Base-by-base conservation (phyloP, 2,888 invertebrate genomes). In the Byasa hedistus region DNA sequence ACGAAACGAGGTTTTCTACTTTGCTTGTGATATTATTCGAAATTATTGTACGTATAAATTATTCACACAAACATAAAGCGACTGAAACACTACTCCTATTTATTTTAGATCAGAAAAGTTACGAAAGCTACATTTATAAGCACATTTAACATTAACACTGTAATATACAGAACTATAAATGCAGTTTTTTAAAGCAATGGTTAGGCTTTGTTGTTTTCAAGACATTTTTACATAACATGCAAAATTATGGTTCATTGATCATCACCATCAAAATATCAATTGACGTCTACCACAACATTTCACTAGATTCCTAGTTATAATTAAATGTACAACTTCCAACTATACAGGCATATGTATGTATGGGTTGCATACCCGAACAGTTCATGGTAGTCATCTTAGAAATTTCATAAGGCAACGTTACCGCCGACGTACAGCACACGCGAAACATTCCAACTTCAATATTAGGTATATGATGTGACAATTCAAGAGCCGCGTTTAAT, bases 391-490 rank as follows among this genome's bases (percentile, higher is more conserved):
- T 48, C 48, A 48, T 48, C 52, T n/a, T 54, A 54, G 21, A 54
- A 54, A 54, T 54, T 22, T n/a, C 48, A 48, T 54, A 54, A 54
- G 22, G 23, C 22, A 23, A 54, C 22, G 22, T 54, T 21, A 23
- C 10, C 22, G 52, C 22, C 10, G 52, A n/a, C 48, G 10, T 7
- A 4, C 3, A 48, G 24, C 23, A 24, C 48, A 54, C 15, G 24
- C 27, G 27, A 61, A 58, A 32, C 51, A 21, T 32, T 32, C 51
- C 44, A 51, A 51, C 22, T 8, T 21, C 21, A 39, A 32, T 27
- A 57, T 64, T 64, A 58, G 24, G 5, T 7, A 15, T 24, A 58
- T 59, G 17, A 24, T 24, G 55, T 39, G 52, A 64, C 59, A 27
- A 55, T 59, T 55, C 55, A 24, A 21, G 24, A 54, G 21, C 3